Percentiles rank a stretch among this genome's conserved stretches.
These are phyloP conservation scores for Anguilla marmorata DNA, from an alignment of 2,797 vertebrate genomes.

Conservation along the genomic window DNA sequence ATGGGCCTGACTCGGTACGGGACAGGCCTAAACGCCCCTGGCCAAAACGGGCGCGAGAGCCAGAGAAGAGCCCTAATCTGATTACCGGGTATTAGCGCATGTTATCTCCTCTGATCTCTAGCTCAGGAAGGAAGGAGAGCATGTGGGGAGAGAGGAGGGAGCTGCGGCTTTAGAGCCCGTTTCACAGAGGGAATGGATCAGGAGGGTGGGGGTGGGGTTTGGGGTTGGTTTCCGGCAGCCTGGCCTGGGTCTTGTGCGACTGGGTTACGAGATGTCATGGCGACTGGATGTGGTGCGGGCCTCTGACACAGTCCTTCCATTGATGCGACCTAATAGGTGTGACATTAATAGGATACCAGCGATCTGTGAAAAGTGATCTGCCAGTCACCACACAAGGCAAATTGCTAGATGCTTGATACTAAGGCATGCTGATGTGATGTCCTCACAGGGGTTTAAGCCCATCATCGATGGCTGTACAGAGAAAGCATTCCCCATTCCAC, in stretches of 20 bases:
- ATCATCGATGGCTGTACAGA: not conserved
- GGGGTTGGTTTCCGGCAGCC: not conserved
- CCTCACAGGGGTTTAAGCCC: not conserved
- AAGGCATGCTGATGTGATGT: not conserved
- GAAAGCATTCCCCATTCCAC: not conserved
- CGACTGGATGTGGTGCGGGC: not conserved
- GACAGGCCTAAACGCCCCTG: conserved; percentile 15
- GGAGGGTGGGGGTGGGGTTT: not conserved
- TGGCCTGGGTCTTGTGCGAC: not conserved
- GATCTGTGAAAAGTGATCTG: not conserved
- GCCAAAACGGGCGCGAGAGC: not conserved
- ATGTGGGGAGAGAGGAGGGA: not conserved
- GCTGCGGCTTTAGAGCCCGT: not conserved
- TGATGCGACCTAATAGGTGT: not conserved
- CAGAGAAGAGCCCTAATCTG: conserved; percentile 22
- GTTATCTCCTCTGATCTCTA: conserved; percentile 34
- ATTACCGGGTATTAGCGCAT: conserved; percentile 33
- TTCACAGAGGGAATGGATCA: not conserved
- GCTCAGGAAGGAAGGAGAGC: not conserved
- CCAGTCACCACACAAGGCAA: not conserved
- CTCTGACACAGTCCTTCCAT: not conserved
- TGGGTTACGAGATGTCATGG: not conserved
- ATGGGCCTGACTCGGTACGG: not conserved
- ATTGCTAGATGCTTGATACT: not conserved
- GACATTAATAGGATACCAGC: not conserved